phyloP scores from a whole-genome alignment of 1,140 invertebrate genomes.

The Semibalanus balanoides region DNA sequence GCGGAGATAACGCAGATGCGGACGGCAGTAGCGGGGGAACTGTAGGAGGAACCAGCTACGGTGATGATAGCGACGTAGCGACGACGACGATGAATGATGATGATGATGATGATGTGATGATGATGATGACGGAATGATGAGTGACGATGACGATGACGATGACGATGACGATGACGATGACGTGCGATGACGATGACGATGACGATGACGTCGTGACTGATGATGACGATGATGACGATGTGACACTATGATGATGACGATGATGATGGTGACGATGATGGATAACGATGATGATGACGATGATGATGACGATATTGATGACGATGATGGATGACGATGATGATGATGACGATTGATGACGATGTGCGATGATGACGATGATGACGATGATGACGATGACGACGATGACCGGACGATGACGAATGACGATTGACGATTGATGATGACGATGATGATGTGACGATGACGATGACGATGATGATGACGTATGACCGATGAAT shows the following conservation, averaged over 20 bases:
- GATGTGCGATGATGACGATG: neutral
- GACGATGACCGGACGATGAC: neutral
- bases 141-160: constrained; percentile 16
- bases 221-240: constrained; percentile 2
- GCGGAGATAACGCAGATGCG: neutral
- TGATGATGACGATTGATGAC: neutral
- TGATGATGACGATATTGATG: neutral
- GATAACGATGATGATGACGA: neutral
- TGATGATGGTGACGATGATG: no score
- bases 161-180: constrained; percentile 15
- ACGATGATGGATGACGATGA: neutral
- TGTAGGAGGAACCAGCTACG: neutral
- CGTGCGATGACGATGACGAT: neutral
- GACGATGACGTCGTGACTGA: neutral
- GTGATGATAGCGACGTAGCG: neutral
- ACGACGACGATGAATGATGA: constrained; percentile 15
- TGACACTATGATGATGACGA: neutral
- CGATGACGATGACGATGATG: neutral
- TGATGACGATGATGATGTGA: neutral
- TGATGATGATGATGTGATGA: constrained; percentile 15
- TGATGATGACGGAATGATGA: constrained; percentile 13
- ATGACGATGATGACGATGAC: no score
- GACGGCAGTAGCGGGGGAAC: neutral
- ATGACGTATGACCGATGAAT: neutral
- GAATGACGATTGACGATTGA: neutral